These are phyloP conservation scores for Aplodontia rufa DNA, from an alignment of 2,113 vertebrate species.

Conservation along the genomic window DNA sequence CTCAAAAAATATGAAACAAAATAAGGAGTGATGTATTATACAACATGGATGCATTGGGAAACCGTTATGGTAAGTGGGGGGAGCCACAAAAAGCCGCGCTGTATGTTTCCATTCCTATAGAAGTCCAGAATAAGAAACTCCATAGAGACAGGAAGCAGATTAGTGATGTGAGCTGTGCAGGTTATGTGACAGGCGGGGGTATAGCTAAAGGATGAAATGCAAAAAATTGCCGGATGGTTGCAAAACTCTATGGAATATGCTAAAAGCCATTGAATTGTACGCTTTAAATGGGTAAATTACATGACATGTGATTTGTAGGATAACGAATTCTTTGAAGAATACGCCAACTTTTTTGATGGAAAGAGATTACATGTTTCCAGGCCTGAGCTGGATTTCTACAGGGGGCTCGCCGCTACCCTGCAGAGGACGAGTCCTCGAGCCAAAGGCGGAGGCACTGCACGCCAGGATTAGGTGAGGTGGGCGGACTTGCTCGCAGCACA, in stretches of 20 bases:
- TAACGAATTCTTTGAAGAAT: neutral
- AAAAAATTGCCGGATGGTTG: neutral
- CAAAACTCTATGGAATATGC: neutral
- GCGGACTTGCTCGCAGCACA: neutral
- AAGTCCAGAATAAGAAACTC: neutral
- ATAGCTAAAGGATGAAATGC: neutral
- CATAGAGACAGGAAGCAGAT: neutral
- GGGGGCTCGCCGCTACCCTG: neutral
- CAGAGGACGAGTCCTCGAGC: neutral
- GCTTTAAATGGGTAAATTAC: neutral
- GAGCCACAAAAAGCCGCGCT: neutral
- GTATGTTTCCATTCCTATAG: neutral
- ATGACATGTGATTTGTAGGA: neutral
- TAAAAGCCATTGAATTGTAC: neutral
- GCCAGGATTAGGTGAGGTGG: neutral
- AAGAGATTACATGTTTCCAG: neutral
- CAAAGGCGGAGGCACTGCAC: neutral
- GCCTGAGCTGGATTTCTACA: neutral
- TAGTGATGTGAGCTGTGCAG: neutral
- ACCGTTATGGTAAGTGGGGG: neutral
- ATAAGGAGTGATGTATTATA: neutral
- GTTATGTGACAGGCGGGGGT: neutral
- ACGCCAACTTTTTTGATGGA: neutral
- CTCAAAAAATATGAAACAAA: too few species aligned
- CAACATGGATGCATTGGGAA: neutral